Evolutionary conservation across 2,113 vertebrate species (phyloP), one percentile per base, ranked within the genome.

Genomic region (Strigops habroptila): DNA sequence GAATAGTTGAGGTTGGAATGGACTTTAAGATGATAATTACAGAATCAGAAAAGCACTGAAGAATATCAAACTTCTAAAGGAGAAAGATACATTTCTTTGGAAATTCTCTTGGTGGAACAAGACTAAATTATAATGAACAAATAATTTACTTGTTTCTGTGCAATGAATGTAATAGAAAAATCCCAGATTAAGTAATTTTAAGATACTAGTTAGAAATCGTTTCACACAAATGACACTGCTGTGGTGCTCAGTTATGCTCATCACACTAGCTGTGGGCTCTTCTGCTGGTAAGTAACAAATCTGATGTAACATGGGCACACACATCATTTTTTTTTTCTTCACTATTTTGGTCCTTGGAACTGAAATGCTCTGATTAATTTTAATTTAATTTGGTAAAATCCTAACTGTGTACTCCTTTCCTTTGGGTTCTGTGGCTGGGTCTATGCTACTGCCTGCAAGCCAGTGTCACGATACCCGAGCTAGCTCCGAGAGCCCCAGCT

Each of bases 231-330:
- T 59, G 23, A 18, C 14, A 12, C 33, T 89, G n/a, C 59, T 97
- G 87, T 82, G 96, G 90, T 70, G 64, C 80, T 88, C 33, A 93
- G 89, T 59, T 68, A 28, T 88, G 94, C 84, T 67, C 85, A 49
- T 90, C 62, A 19, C 12, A 53, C 33, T 53, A 24, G 91, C 86
- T 89, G 79, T 84, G 82, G 62, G 76, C 70, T 88, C 81, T 75
- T 71, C 74, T 95, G 90, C 70, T 96, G 71, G 67, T 95, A 60
- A 93, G 35, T 96, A 73, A 91, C 57, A 95, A 65, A 87, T 94
- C 78, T 76, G 93, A 95, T 92, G 90, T 96, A 94, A 93, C 17
- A 5, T 63, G 53, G 82, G 63, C 87, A 94, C 70, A 96, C 75
- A 33, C 12, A 83, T 86, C 70, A 73, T 33, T 80, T 87, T 92